Percentiles rank a stretch among this genome's conserved stretches.
Conservation (phyloP, 2,797 vertebrate species). For the Gambelia wislizenii region DNA sequence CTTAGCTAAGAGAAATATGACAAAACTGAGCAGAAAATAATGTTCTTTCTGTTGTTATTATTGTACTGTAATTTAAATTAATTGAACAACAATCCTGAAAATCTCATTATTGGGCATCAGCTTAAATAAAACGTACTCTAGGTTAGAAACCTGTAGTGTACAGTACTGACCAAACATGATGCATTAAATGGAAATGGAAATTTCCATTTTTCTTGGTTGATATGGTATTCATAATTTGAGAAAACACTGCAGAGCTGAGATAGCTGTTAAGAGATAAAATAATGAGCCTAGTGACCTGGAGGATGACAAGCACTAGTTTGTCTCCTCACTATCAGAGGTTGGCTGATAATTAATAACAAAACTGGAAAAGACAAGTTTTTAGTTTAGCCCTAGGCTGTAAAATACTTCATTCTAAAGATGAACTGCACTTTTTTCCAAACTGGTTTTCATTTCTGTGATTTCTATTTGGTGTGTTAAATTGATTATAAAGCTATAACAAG, state of each 20-base stretch:
- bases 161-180: neutral
- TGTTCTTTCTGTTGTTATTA: neutral
- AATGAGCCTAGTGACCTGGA: neutral
- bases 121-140: neutral
- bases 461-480: neutral
- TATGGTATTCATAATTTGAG: neutral
- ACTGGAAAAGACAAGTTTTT: too few relatives aligned
- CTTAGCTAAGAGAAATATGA: slow-evolving; percentile 84
- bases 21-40: slow-evolving; percentile 16
- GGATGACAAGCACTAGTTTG: too few relatives aligned
- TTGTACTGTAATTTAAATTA: neutral
- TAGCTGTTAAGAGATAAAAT: neutral
- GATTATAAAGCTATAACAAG: neutral
- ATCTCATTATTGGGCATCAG: neutral
- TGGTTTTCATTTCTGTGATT: neutral
- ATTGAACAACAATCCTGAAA: neutral
- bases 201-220: too few relatives aligned
- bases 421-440: neutral
- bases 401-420: neutral
- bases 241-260: neutral
- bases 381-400: too few relatives aligned
- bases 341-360: too few relatives aligned
- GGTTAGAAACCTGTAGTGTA: neutral
- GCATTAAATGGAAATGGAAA: neutral
- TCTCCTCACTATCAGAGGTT: too few relatives aligned